Evolutionary conservation across 92 coral and sea anemone genomes (phyloP).

Genomic region (Virgularia gustaviana): DNA sequence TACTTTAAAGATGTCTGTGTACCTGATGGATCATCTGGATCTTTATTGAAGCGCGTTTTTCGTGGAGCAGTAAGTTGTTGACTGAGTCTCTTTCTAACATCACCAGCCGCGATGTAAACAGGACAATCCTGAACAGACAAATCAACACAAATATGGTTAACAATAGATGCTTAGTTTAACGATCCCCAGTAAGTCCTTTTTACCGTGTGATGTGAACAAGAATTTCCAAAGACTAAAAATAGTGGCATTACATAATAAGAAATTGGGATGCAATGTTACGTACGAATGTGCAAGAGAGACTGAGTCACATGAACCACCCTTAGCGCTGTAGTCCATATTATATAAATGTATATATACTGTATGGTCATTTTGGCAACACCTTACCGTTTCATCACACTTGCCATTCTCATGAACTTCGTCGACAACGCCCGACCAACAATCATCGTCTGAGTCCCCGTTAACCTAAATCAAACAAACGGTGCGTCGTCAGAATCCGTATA

Average conservation of each 20-base stretch:
- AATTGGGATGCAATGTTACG: no score
- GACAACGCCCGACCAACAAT: conserved; percentile 87
- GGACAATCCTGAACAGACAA: conserved; percentile 42
- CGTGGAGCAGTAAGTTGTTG: conserved; percentile 79
- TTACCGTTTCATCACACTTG: conserved; percentile 29
- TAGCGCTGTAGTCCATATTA: no score
- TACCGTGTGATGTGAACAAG: no score
- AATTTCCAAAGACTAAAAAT: no score
- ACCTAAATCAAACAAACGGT: conserved; percentile 14
- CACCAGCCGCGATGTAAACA: conserved; percentile 93
- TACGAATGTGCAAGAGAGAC: no score
- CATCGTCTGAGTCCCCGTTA: conserved; percentile 83
- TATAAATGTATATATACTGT: no score
- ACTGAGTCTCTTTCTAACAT: conserved; percentile 80
- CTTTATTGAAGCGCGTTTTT: conserved; percentile 79
- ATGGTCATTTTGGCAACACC: no score
- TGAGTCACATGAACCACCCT: no score
- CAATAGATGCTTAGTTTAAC: no score
- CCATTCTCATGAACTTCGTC: conserved; percentile 40
- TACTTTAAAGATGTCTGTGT: background rate
- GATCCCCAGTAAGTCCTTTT: no score
- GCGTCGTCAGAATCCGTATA: no score
- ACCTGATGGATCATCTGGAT: conserved; percentile 99
- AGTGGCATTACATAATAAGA: no score
- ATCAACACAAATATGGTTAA: background rate